These are phyloP conservation scores for Abrostola triplasia DNA, from an alignment of 2,888 invertebrate species.

Conservation along the genomic window DNA sequence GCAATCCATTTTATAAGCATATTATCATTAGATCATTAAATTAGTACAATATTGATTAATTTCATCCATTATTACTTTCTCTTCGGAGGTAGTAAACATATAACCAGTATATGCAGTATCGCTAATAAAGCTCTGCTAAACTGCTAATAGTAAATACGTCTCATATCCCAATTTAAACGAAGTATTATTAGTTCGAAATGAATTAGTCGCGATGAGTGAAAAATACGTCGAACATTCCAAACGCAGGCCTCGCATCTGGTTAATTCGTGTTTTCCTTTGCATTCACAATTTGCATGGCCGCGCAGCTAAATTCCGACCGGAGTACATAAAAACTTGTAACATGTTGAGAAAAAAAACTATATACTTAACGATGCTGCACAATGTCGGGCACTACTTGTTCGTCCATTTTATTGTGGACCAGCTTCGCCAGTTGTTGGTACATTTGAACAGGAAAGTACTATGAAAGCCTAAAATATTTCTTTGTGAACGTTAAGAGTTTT, in stretches of 20 bases:
- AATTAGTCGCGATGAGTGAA: slow-evolving; percentile 13
- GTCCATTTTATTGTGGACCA: slow-evolving; percentile 15
- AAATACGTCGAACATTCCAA: slow-evolving; percentile 28
- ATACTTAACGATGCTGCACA: slow-evolving; percentile 24
- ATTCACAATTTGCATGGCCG: slow-evolving; percentile 31
- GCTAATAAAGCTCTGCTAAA: no score
- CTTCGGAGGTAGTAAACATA: no score
- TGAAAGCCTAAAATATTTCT: background rate
- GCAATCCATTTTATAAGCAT: no score
- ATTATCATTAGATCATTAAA: no score
- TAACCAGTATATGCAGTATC: no score
- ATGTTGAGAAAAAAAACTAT: slow-evolving; percentile 37
- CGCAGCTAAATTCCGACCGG: slow-evolving; percentile 33
- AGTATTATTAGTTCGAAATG: no score
- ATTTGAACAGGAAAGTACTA: background rate
- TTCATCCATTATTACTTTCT: no score
- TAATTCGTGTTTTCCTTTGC: slow-evolving; percentile 38
- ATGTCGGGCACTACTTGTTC: slow-evolving; percentile 8
- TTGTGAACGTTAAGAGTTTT: background rate
- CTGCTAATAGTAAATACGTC: no score
- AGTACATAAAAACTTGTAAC: slow-evolving; percentile 37
- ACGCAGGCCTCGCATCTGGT: slow-evolving; percentile 27
- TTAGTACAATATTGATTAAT: no score
- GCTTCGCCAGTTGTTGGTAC: slow-evolving; percentile 1
- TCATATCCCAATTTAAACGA: no score